phyloP scores from a whole-genome alignment of 1,140 invertebrate genomes.

The Schlechtendalia chinensis region DNA sequence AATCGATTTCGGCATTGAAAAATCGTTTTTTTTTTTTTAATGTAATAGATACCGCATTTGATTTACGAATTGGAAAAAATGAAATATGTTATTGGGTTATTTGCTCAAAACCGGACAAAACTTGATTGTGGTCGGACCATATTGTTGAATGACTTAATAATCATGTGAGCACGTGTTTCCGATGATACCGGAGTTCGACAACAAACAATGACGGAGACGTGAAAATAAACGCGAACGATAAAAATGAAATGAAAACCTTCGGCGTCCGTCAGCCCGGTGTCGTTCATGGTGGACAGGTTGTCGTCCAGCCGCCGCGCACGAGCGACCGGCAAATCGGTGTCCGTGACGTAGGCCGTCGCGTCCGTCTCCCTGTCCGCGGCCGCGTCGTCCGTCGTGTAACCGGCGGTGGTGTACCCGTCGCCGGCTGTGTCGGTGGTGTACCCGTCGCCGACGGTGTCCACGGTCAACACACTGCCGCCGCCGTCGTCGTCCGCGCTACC shows the following conservation, averaged over 20 bases:
- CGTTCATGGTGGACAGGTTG: conserved; percentile 79
- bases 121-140: no score
- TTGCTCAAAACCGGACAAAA: no score
- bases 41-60: no score
- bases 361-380: conserved; percentile 55
- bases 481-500: conserved; percentile 55
- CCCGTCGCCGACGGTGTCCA: conserved; percentile 59
- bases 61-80: no score
- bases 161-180: no score
- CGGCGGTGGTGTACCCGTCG: conserved; percentile 64
- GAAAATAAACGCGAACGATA: no score
- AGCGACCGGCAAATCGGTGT: not conserved
- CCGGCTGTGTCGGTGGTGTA: conserved; percentile 59
- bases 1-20: no score
- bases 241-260: conserved; percentile 61
- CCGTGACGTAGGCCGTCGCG: not conserved
- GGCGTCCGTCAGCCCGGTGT: conserved; percentile 80
- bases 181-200: no score
- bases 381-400: conserved; percentile 79
- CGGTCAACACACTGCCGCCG: conserved; percentile 66
- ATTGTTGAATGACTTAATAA: no score
- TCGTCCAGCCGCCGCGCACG: conserved; percentile 56
- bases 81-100: no score
- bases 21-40: no score
- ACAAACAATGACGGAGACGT: no score